These are phyloP conservation scores for Camptogramma bilineatum DNA, from an alignment of 2,888 invertebrate genomes.

Conservation along the genomic window DNA sequence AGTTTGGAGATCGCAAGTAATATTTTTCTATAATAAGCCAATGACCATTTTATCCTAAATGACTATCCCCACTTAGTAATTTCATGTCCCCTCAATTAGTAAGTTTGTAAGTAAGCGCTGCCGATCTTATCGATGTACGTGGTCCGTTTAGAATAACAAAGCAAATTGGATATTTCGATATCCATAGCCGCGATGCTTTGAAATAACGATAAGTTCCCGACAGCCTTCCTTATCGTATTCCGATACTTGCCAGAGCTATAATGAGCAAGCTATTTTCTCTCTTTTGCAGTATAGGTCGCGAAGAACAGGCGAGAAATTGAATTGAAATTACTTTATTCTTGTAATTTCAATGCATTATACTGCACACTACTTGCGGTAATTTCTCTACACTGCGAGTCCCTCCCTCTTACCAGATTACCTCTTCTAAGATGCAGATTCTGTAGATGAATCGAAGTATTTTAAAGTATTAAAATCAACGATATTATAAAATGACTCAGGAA, in stretches of 20 bases:
- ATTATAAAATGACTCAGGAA: too few relatives aligned
- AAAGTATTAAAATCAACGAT: too few relatives aligned
- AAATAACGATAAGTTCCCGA: constrained; percentile 23
- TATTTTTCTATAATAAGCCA: too few relatives aligned
- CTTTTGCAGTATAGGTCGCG: background rate
- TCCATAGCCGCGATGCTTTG: constrained; percentile 6
- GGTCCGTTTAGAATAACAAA: constrained; percentile 26
- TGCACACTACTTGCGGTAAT: too few relatives aligned
- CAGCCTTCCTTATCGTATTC: constrained; percentile 21
- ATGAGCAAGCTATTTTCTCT: constrained; percentile 6
- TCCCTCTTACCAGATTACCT: too few relatives aligned
- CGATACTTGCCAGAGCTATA: constrained; percentile 11
- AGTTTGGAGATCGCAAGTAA: too few relatives aligned
- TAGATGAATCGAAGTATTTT: too few relatives aligned
- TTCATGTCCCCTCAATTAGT: background rate
- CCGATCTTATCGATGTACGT: constrained; percentile 1
- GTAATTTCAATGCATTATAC: background rate
- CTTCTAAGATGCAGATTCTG: too few relatives aligned
- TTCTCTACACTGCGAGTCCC: too few relatives aligned
- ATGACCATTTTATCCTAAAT: too few relatives aligned
- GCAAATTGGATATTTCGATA: constrained; percentile 16
- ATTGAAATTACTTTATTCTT: background rate
- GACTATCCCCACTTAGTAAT: background rate
- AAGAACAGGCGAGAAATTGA: background rate
- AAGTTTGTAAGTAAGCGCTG: background rate